Percentiles rank a stretch among this genome's conserved stretches.
These are phyloP conservation scores for Dryoscopus gambensis DNA, from an alignment of 2,113 vertebrate genomes.

Conservation along the genomic window DNA sequence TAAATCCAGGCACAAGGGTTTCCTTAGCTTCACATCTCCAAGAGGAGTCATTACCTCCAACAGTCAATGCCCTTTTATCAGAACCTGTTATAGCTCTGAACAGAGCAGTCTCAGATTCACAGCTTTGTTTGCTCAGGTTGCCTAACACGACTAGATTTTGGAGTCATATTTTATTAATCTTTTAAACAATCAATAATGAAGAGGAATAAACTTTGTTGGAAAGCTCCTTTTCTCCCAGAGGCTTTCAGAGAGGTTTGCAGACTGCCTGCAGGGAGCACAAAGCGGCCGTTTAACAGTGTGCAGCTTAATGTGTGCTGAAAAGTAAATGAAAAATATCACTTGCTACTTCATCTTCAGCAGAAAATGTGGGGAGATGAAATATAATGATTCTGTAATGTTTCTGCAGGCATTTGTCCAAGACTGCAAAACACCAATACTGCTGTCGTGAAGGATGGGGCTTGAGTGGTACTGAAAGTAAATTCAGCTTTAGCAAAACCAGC, in stretches of 20 bases:
- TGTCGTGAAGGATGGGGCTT: background rate
- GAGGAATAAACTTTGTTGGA: background rate
- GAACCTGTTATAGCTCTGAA: background rate
- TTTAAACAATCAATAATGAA: conserved; percentile 16
- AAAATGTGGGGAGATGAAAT: background rate
- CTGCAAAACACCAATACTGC: background rate
- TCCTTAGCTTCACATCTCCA: background rate
- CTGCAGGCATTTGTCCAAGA: background rate
- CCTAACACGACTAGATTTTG: background rate
- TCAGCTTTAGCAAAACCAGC: background rate
- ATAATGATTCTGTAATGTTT: background rate
- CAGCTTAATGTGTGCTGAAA: background rate
- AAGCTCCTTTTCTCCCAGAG: background rate
- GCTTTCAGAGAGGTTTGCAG: background rate
- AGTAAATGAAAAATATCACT: background rate
- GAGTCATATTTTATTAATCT: conserved; percentile 21
- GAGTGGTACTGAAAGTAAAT: background rate
- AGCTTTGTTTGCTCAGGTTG: background rate
- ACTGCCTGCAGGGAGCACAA: background rate
- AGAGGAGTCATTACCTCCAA: background rate
- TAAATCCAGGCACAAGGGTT: background rate
- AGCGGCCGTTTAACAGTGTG: background rate
- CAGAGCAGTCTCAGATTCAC: background rate
- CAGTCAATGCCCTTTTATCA: background rate
- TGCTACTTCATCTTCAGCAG: background rate